phyloP scores from a whole-genome alignment of 2,797 vertebrate species.

The Enteromius argenteus region DNA sequence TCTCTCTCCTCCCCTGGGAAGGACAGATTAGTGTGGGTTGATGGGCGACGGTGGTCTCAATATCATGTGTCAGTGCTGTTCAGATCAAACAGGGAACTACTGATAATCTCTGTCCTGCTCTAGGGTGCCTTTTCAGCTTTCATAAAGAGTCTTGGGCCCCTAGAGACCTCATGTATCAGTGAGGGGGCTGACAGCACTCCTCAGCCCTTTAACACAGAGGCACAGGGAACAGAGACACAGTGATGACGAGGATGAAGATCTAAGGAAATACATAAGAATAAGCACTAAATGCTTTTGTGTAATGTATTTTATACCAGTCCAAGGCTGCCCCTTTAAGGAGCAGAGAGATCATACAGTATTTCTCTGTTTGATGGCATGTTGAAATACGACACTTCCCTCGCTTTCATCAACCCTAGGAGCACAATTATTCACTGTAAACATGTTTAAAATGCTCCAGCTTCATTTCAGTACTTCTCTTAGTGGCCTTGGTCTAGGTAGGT shows the following conservation, averaged over 20 bases:
- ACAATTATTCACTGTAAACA: constrained; percentile 34
- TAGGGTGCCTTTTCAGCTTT: constrained; percentile 49
- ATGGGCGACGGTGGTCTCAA: constrained; percentile 72
- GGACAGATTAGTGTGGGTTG: constrained; percentile 50
- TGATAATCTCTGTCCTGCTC: constrained; percentile 63
- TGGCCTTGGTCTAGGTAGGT: constrained; percentile 77
- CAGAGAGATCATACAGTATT: background rate
- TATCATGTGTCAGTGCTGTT: constrained; percentile 66
- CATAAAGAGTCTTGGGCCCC: constrained; percentile 42
- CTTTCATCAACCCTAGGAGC: constrained; percentile 18
- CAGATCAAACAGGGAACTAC: constrained; percentile 66
- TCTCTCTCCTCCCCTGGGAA: constrained; percentile 3
- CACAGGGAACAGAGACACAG: background rate
- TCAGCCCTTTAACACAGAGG: constrained; percentile 11
- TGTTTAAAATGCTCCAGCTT: constrained; percentile 67
- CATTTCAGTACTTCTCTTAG: constrained; percentile 70
- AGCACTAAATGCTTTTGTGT: background rate
- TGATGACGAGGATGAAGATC: constrained; percentile 1
- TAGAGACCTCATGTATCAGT: constrained; percentile 31
- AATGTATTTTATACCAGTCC: background rate
- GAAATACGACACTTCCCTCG: constrained; percentile 29
- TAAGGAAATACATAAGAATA: background rate
- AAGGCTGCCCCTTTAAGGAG: background rate
- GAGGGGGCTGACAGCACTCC: background rate
- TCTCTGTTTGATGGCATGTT: background rate